phyloP scores from a whole-genome alignment of 2,113 vertebrate species.

The Rhabdomys dilectus region DNA sequence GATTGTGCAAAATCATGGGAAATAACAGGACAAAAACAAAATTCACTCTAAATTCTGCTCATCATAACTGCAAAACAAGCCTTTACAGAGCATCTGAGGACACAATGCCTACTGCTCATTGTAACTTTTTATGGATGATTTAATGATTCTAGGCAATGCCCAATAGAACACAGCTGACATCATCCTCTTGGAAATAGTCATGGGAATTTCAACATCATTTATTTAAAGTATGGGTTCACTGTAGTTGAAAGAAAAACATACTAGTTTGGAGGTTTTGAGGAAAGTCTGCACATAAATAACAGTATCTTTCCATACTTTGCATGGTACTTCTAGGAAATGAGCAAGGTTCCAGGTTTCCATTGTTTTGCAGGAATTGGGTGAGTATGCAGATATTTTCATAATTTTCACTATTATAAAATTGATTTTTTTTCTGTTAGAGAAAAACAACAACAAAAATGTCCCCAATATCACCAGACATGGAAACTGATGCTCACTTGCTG shows the following conservation, averaged over 20 bases:
- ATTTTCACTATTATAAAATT: neutral
- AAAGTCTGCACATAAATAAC: constrained; percentile 9
- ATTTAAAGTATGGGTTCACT: neutral
- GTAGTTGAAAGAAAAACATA: neutral
- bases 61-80: neutral
- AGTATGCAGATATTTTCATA: constrained; percentile 27
- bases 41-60: neutral
- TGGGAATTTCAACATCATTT: constrained; percentile 11
- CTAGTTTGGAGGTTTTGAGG: neutral
- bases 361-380: constrained; percentile 9
- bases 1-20: neutral
- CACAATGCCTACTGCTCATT: neutral
- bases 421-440: neutral
- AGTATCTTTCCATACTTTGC: neutral
- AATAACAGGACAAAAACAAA: constrained; percentile 1
- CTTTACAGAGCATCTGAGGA: neutral
- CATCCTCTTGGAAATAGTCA: neutral
- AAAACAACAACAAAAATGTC: neutral
- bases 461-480: neutral
- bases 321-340: constrained; percentile 13
- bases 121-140: neutral
- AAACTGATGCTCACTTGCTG: neutral
- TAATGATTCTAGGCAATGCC: constrained; percentile 33
- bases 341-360: neutral
- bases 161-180: constrained; percentile 49